These are phyloP conservation scores for Torymus auratus DNA, from an alignment of 2,888 invertebrate genomes.

Conservation along the genomic window DNA sequence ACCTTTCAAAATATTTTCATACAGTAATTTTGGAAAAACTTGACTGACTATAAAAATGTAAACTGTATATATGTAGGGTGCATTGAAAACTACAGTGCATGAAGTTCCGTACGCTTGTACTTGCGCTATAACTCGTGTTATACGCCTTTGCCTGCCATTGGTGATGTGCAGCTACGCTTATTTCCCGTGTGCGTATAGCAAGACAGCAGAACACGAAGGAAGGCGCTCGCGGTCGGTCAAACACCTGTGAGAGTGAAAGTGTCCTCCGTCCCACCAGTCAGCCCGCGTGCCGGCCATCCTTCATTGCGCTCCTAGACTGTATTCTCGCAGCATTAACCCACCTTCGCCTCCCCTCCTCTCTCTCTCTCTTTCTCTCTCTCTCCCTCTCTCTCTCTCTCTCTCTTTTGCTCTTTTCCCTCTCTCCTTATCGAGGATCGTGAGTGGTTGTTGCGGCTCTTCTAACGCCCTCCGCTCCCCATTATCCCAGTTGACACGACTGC, in stretches of 20 bases:
- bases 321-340: conserved; percentile 5
- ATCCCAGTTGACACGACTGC: background rate
- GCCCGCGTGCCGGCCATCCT: conserved; percentile 14
- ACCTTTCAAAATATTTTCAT: too few species aligned
- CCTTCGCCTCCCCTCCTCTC: background rate
- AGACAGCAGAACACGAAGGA: conserved; percentile 1
- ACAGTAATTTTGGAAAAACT: too few species aligned
- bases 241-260: conserved; percentile 77
- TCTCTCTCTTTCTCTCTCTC: conserved; percentile 12
- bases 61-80: too few species aligned
- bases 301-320: too few species aligned
- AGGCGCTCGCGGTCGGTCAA: conserved; percentile 70
- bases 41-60: too few species aligned
- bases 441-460: background rate
- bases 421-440: background rate
- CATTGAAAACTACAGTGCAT: too few species aligned
- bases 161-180: too few species aligned
- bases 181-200: background rate
- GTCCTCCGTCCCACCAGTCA: conserved; percentile 66
- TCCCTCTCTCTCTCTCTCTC: background rate
- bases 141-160: too few species aligned
- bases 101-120: too few species aligned
- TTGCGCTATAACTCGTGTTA: too few species aligned
- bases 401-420: background rate
- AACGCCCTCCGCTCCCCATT: background rate